Conservation (phyloP, 2,888 invertebrate genomes). For the Nomada hirtipes region DNA sequence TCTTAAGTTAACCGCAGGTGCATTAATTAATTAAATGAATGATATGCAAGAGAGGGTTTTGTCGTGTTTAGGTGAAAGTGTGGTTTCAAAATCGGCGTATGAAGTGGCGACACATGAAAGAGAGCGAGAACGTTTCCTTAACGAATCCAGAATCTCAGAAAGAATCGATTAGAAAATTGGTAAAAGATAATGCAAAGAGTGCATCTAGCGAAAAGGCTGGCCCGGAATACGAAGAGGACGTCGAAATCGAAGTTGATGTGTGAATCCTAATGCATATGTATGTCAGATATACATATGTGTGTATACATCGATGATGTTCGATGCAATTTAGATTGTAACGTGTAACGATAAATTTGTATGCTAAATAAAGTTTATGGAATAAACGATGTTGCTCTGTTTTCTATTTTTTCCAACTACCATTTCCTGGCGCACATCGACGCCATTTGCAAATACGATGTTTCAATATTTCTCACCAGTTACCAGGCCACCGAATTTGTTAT, state of each 20-base stretch:
- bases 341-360: constrained; percentile 17
- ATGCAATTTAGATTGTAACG: constrained; percentile 30
- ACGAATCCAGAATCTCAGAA: constrained; percentile 71
- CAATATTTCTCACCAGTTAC: constrained; percentile 23
- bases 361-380: constrained; percentile 42
- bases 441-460: neutral
- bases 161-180: constrained; percentile 53
- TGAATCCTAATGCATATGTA: constrained; percentile 44
- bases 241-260: constrained; percentile 78
- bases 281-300: neutral
- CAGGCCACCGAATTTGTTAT: constrained; percentile 46
- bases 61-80: constrained; percentile 91
- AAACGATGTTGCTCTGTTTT: neutral
- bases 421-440: neutral
- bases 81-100: constrained; percentile 97
- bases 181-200: constrained; percentile 39
- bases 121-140: constrained; percentile 82
- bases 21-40: neutral
- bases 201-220: constrained; percentile 30
- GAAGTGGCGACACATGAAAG: constrained; percentile 94
- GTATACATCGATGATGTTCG: constrained; percentile 10
- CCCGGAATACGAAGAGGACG: constrained; percentile 72
- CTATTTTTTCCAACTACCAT: neutral
- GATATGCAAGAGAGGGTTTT: neutral
- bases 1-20: neutral